Evolutionary conservation across 53 echinoderm and acorn worm genomes (phyloP).

Genomic region (Echinarachnius parma): DNA sequence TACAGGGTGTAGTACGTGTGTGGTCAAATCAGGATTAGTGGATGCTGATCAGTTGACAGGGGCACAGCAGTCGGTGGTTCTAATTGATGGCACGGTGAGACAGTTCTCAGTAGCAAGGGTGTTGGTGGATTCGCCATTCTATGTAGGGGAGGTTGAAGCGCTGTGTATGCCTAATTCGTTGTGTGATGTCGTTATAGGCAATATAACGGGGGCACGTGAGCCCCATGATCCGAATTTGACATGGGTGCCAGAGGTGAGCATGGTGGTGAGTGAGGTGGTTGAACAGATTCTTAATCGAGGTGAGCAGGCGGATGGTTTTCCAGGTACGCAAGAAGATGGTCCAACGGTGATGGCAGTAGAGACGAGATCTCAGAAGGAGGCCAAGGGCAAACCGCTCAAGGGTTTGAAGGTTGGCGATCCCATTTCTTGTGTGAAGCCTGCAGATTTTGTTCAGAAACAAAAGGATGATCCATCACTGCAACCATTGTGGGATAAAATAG

Average conservation of each 20-base stretch:
- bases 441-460: slow-evolving; percentile 13
- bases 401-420: slow-evolving; percentile 12
- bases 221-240: background rate
- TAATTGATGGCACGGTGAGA: slow-evolving; percentile 11
- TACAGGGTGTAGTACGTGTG: slow-evolving; percentile 28
- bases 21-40: slow-evolving; percentile 7
- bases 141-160: slow-evolving; percentile 18
- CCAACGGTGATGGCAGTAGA: background rate
- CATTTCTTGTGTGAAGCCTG: background rate
- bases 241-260: slow-evolving; percentile 8
- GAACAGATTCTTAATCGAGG: background rate
- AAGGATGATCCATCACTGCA: slow-evolving; percentile 12
- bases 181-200: slow-evolving; percentile 5
- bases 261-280: background rate
- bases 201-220: slow-evolving; percentile 3
- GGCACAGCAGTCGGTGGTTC: background rate
- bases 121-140: slow-evolving; percentile 18
- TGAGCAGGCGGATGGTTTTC: background rate
- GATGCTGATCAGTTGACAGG: background rate
- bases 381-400: background rate
- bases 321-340: background rate
- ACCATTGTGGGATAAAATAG: background rate
- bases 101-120: background rate
- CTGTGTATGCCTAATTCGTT: slow-evolving; percentile 3
- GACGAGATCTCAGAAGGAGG: slow-evolving; percentile 1